Evolutionary conservation across 2,888 invertebrate genomes (phyloP), one percentile per base, ranked within the genome.

Genomic region (Deilephila porcellus): DNA sequence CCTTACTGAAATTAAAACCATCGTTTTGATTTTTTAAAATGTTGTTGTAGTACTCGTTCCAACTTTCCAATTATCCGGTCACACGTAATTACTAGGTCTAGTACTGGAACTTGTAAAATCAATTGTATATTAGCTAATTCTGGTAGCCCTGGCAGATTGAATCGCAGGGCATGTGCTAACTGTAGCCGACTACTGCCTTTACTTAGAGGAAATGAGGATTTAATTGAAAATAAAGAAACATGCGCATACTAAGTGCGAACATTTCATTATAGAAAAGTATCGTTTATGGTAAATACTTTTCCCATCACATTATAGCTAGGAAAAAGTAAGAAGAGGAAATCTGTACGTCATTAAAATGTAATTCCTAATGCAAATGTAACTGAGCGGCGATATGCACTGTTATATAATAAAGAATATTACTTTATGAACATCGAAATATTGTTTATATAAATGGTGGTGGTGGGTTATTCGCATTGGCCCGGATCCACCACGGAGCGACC

Each of bases 211-310:
- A 60, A 29, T 29, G 17, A 60, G 5, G 25, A 60, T 11, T 60
- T 60, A 29, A 29, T 60, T 60, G 60, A 25, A 60, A 60, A 60
- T 60, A 60, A 11, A 29, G 29, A 60, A 60, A 29, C 29, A 29
- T 60, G 60, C 25, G 29, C 25, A 60, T 60, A 7, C 25, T 62
- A 25, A 62, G 62, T 62, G 62, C 8, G 62, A 29, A 32, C 62
- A 63, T 62, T 62, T 62, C 62, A 63, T 63, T 63, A 63, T 32
- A 63, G 62, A 63, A 63, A 63, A 34, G 34, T 63, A 19, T 60
- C 60, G 60, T 63, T 63, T 63, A 63, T 63, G 32, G 19, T 63
- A 63, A 63, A 63, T 32, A 63, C 5, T 63, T 63, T 63, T 63
- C 62, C 62, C 62, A 63, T 63, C 60, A 60, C 60, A 63, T 34